These are phyloP conservation scores for Lepidocolaptes lacrymiger DNA, from an alignment of 2,797 vertebrate species.

Conservation along the genomic window DNA sequence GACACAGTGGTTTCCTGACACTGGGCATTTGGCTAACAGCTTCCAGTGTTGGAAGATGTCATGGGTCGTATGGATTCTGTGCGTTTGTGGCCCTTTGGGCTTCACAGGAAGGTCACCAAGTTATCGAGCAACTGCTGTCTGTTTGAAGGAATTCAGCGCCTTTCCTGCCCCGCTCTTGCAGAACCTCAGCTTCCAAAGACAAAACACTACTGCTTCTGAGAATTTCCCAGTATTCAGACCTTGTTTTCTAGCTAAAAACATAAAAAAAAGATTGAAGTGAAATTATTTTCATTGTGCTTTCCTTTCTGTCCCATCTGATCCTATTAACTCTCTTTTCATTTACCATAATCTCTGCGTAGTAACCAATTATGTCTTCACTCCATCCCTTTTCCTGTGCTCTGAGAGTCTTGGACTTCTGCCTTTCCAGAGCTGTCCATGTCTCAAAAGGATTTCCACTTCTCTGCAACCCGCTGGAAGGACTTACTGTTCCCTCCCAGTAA, in stretches of 20 bases:
- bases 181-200: background rate
- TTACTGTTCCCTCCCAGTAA: background rate
- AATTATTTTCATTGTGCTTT: background rate
- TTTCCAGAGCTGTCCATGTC: background rate
- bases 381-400: background rate
- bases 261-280: background rate
- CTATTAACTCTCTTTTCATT: background rate
- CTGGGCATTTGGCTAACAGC: conserved; percentile 38
- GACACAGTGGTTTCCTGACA: conserved; percentile 64
- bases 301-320: background rate
- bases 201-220: background rate
- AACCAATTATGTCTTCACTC: background rate
- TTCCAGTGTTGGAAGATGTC: conserved; percentile 39
- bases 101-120: conserved; percentile 53
- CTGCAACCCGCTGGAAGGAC: background rate
- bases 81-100: conserved; percentile 7
- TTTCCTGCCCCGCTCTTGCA: background rate
- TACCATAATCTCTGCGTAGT: background rate
- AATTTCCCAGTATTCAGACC: background rate
- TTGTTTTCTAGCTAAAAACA: background rate
- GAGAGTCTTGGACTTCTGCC: background rate
- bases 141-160: conserved; percentile 3
- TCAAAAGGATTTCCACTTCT: background rate
- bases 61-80: conserved; percentile 38
- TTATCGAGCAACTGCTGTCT: background rate